Conservation (phyloP, 2,113 vertebrate genomes). For the Zosterops hypoxanthus region DNA sequence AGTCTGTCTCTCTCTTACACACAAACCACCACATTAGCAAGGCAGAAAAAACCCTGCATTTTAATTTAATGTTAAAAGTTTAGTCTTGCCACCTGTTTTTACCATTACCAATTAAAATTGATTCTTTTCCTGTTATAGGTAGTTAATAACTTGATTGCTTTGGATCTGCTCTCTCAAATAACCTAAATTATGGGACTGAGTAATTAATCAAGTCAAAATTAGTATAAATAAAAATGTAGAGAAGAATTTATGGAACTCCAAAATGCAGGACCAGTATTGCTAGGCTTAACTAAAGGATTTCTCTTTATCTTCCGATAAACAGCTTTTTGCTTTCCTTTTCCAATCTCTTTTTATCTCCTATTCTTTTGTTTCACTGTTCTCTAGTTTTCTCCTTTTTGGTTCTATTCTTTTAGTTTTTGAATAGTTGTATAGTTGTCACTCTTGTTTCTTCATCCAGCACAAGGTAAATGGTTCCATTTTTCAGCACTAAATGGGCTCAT, state of each 20-base stretch:
- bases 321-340: not conserved
- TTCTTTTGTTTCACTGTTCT: not conserved
- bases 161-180: not conserved
- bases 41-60: not conserved
- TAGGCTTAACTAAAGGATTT: not conserved
- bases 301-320: not conserved
- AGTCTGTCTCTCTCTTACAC: not conserved
- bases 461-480: not conserved
- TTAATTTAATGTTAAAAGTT: slow-evolving; percentile 1
- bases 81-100: slow-evolving; percentile 43
- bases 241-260: not conserved
- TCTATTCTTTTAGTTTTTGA: not conserved
- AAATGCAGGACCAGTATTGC: not conserved
- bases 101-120: not conserved
- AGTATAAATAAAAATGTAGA: not conserved
- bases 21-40: not conserved
- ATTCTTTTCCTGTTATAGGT: not conserved
- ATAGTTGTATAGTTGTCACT: not conserved
- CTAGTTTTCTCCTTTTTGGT: not conserved
- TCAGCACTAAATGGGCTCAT: not conserved
- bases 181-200: not conserved
- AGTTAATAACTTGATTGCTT: not conserved
- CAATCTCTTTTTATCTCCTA: not conserved
- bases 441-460: not conserved
- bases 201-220: not conserved